Conservation (phyloP, 2,888 invertebrate genomes). For the Pharmacophagus antenor region DNA sequence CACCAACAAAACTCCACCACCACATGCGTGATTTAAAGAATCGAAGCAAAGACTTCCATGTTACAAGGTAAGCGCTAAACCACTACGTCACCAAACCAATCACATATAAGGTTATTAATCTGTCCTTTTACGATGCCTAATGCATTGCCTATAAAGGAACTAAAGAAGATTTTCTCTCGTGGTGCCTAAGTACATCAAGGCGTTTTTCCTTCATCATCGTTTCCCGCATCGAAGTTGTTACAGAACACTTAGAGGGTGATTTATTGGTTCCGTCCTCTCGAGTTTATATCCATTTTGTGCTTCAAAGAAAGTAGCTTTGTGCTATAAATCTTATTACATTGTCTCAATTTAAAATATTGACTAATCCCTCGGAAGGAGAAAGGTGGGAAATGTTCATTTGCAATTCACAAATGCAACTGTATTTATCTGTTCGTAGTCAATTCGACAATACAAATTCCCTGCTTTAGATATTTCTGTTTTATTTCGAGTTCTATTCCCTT, state of each 20-base stretch:
- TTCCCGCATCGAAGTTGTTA: slow-evolving; percentile 12
- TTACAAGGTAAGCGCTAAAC: too few species aligned
- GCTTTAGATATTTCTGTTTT: too few species aligned
- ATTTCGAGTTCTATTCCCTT: too few species aligned
- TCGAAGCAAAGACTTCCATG: too few species aligned
- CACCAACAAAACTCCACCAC: too few species aligned
- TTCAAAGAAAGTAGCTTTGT: slow-evolving; percentile 12
- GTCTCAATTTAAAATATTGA: neutral
- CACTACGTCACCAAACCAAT: too few species aligned
- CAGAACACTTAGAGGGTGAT: slow-evolving; percentile 24
- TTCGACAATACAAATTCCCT: too few species aligned
- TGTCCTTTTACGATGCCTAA: neutral
- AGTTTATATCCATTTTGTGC: slow-evolving; percentile 18
- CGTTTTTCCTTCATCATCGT: slow-evolving; percentile 17
- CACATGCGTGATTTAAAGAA: too few species aligned
- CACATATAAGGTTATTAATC: too few species aligned
- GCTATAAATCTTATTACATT: slow-evolving; percentile 3
- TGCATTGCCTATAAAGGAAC: neutral
- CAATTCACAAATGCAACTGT: neutral
- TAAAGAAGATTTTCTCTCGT: neutral
- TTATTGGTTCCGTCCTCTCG: slow-evolving; percentile 24
- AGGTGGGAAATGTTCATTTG: slow-evolving; percentile 1
- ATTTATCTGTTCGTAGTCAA: neutral
- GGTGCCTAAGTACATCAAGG: slow-evolving; percentile 3
- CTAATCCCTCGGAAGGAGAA: neutral